Conservation (phyloP, 2,113 vertebrate genomes). For the Perca schrenkii region DNA sequence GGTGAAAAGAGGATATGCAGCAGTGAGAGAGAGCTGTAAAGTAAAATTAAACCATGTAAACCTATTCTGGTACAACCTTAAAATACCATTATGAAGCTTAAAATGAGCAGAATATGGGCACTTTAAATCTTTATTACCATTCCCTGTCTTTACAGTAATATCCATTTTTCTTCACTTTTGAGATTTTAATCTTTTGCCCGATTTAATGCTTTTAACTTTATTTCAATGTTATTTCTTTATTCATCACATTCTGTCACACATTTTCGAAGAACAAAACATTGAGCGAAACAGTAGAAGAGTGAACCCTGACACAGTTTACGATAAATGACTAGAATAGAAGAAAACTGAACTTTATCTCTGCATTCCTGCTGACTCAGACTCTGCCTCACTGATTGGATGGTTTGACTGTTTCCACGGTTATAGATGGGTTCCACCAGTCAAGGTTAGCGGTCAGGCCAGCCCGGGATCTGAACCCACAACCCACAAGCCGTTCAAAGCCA, state of each 20-base stretch:
- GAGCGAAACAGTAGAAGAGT: not conserved
- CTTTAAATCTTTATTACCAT: not conserved
- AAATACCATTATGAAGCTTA: too few relatives aligned
- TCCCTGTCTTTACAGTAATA: not conserved
- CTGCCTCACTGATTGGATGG: conserved; percentile 54
- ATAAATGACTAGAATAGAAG: conserved; percentile 27
- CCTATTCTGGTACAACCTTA: too few relatives aligned
- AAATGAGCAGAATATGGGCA: too few relatives aligned
- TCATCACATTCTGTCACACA: not conserved
- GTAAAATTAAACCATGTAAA: too few relatives aligned
- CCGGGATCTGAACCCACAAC: conserved; percentile 76
- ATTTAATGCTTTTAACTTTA: not conserved
- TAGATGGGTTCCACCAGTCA: conserved; percentile 64
- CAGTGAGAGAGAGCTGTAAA: too few relatives aligned
- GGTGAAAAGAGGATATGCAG: too few relatives aligned
- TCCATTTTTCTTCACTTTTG: not conserved
- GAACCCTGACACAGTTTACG: not conserved
- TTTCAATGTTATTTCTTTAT: not conserved
- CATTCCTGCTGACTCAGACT: conserved; percentile 72
- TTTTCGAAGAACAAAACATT: not conserved
- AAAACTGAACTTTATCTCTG: conserved; percentile 24
- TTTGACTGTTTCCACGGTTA: conserved; percentile 63
- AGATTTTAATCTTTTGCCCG: not conserved
- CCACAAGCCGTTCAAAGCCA: conserved; percentile 72
- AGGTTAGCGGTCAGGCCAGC: conserved; percentile 66